phyloP scores from a whole-genome alignment of 2,888 invertebrate species.

The Osedax frankpressi region DNA sequence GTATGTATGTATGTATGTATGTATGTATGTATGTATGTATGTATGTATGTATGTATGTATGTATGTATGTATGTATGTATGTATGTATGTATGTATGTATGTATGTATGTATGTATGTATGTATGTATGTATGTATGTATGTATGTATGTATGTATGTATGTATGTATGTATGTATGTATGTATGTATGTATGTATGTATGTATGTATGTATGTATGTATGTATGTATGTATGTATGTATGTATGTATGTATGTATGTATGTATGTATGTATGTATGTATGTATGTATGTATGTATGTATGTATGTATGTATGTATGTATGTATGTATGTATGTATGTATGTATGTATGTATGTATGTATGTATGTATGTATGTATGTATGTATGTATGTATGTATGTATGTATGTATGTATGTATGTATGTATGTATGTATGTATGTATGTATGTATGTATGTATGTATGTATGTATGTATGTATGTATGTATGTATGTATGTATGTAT shows the following conservation, averaged over 20 bases:
- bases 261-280: background rate
- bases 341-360: background rate
- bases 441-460: too few species aligned
- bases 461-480: too few species aligned
- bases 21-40: background rate
- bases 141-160: background rate
- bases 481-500: too few species aligned
- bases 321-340: too few species aligned
- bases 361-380: background rate
- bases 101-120: background rate
- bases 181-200: background rate
- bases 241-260: background rate
- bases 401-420: background rate
- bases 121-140: background rate
- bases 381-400: background rate
- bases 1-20: background rate
- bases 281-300: background rate
- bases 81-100: background rate
- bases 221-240: background rate
- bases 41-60: background rate
- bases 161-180: too few species aligned
- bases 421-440: background rate
- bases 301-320: background rate
- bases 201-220: background rate
- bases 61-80: background rate